phyloP scores from a whole-genome alignment of 2,113 vertebrate species.

The Daphoenositta chrysoptera region DNA sequence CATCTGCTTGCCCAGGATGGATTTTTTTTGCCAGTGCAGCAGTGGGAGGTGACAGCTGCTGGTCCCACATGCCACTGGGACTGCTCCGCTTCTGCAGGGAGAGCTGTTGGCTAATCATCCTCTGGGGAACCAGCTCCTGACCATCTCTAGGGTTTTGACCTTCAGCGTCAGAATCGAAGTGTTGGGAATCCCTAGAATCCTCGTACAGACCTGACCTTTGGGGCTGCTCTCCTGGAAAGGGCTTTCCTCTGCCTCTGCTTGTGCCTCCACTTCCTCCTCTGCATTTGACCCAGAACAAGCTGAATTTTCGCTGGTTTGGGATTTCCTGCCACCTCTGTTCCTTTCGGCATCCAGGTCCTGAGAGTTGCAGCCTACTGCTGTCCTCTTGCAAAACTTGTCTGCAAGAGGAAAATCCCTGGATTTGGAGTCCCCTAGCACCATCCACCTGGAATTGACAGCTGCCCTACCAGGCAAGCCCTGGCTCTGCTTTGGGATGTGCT shows the following conservation, averaged over 20 bases:
- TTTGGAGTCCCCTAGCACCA: neutral
- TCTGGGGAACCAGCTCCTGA: neutral
- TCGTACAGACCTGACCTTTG: neutral
- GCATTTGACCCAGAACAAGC: neutral
- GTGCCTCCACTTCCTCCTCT: neutral
- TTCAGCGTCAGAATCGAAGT: accelerated
- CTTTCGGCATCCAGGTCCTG: neutral
- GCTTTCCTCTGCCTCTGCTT: neutral
- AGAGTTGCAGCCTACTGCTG: neutral
- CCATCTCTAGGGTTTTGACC: neutral
- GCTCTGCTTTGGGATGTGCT: neutral
- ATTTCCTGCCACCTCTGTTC: conserved; percentile 31
- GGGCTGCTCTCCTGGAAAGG: neutral
- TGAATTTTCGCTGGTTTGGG: neutral
- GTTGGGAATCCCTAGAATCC: neutral
- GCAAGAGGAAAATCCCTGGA: neutral
- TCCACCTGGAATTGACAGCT: neutral
- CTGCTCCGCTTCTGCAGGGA: accelerated
- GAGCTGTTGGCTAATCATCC: accelerated
- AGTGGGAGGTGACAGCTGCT: neutral
- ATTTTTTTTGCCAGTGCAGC: neutral
- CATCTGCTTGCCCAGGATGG: neutral
- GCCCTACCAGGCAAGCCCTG: neutral
- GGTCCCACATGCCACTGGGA: accelerated
- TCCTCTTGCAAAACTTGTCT: neutral